Base-by-base conservation (phyloP, 2,113 vertebrate species). In the Cottus gobio region DNA sequence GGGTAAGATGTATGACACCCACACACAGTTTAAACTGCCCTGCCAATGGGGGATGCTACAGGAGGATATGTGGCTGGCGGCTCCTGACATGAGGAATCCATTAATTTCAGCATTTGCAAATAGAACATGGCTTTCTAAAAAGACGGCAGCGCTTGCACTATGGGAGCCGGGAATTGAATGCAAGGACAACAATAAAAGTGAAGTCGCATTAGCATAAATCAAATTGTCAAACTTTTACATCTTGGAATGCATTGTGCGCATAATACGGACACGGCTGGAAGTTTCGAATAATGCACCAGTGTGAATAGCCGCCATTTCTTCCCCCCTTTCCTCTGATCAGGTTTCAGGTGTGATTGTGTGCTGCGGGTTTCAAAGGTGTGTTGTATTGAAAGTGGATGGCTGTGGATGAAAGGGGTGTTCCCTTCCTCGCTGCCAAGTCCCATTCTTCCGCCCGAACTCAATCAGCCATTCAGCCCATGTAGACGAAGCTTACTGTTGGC, bases 311-410 rank as follows among this genome's bases (percentile, higher is more conserved):
- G 22, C 72, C 71, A 52, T 84, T 80, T 62, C 30, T 4, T 28
- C 34, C 66, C 12, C 12, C 10, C 24, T 5, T 13, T 56, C 52
- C 60, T 72, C 71, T 76, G 85, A 90, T 90, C 88, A 85, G 60
- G 71, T 84, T 86, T 84, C 83, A 67, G 72, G 75, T 82, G 81
- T 82, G 79, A 91, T 88, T 90, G 86, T 87, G 69, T 52, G 61
- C 52, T 44, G 37, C 73, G 26, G 68, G 20, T 89, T 93, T 94
- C 85, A 92, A 87, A 93, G 69, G 82, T 87, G 52, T 79, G 80
- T 85, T 88, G 84, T 89, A 90, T 90, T 91, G 90, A 83, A 91
- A 93, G 85, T 79, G 70, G 71, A 90, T 81, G 89, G 83, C 80
- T 85, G 77, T 61, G 76, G 89, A 91, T 93, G 85, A 88, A 89